A percentile compares a stretch with the other conserved stretches of the same genome.
Evolutionary conservation across 2,888 invertebrate genomes (phyloP).

Genomic region (Masnerella sp.): DNA sequence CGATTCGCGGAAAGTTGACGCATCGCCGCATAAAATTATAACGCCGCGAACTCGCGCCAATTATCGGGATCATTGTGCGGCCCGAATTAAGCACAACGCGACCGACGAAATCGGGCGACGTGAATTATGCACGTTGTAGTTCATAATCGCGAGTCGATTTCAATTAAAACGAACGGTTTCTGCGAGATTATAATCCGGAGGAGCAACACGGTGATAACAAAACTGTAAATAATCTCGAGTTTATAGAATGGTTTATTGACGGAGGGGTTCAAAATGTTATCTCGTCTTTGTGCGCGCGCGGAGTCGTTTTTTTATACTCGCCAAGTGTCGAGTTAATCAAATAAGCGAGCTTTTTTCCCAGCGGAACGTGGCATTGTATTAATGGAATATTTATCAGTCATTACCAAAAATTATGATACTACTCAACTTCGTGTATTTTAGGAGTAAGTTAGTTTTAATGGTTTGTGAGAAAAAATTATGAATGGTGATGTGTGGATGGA

Average conservation of each 20-base stretch:
- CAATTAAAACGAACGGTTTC: too few relatives aligned
- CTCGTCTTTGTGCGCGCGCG: constrained; percentile 14
- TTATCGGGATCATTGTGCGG: constrained; percentile 21
- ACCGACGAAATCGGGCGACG: too few relatives aligned
- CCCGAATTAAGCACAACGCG: not conserved
- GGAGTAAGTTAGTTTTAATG: too few relatives aligned
- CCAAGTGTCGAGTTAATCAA: too few relatives aligned
- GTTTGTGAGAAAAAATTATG: too few relatives aligned
- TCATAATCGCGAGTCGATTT: too few relatives aligned
- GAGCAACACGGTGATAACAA: too few relatives aligned
- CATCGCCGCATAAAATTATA: constrained; percentile 27
- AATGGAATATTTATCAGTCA: constrained; percentile 44
- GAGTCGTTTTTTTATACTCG: not conserved
- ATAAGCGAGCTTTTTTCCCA: too few relatives aligned
- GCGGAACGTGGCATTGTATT: constrained; percentile 28
- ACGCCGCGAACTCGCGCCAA: constrained; percentile 11
- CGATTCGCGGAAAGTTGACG: constrained; percentile 21
- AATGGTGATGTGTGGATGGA: too few relatives aligned
- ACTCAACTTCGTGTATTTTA: too few relatives aligned
- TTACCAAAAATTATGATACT: constrained; percentile 32
- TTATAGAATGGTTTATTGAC: constrained; percentile 10
- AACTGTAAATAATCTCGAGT: not conserved
- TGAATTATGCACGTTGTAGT: too few relatives aligned
- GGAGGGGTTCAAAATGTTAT: constrained; percentile 34
- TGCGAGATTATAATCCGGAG: too few relatives aligned